Percentiles rank a stretch among this genome's conserved stretches.
Evolutionary conservation across 2,888 invertebrate genomes (phyloP).

Genomic region (Petrophora chlorosata): DNA sequence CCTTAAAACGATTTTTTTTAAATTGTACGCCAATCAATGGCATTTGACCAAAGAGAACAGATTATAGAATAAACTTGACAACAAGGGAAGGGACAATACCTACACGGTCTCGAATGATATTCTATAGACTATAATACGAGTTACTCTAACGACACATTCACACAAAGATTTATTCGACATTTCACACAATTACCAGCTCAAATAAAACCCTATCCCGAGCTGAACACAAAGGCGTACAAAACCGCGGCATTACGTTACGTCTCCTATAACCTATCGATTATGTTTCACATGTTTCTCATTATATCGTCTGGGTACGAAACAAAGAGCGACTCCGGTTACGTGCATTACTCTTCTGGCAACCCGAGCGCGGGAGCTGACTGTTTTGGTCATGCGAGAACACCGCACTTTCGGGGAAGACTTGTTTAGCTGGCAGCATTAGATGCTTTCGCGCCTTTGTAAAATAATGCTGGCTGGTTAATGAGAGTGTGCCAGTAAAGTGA

Average conservation of each 20-base stretch:
- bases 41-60: too few relatives aligned
- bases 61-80: too few relatives aligned
- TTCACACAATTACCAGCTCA: constrained; percentile 47
- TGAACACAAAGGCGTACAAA: constrained; percentile 59
- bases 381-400: constrained; percentile 70
- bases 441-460: constrained; percentile 54
- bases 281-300: constrained; percentile 80
- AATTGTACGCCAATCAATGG: too few relatives aligned
- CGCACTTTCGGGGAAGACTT: constrained; percentile 64
- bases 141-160: not conserved
- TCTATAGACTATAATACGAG: too few relatives aligned
- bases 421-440: constrained; percentile 57
- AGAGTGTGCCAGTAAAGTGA: constrained; percentile 11
- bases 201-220: constrained; percentile 50
- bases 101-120: too few relatives aligned
- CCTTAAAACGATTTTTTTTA: too few relatives aligned
- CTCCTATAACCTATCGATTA: constrained; percentile 76
- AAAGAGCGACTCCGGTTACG: constrained; percentile 72
- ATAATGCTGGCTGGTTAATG: constrained; percentile 41
- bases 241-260: constrained; percentile 65
- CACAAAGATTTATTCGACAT: constrained; percentile 18
- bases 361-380: constrained; percentile 54
- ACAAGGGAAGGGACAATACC: too few relatives aligned
- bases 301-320: constrained; percentile 77
- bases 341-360: constrained; percentile 68